Evolutionary conservation across 2,113 vertebrate genomes (phyloP).

Genomic region (Falcunculus frontatus): DNA sequence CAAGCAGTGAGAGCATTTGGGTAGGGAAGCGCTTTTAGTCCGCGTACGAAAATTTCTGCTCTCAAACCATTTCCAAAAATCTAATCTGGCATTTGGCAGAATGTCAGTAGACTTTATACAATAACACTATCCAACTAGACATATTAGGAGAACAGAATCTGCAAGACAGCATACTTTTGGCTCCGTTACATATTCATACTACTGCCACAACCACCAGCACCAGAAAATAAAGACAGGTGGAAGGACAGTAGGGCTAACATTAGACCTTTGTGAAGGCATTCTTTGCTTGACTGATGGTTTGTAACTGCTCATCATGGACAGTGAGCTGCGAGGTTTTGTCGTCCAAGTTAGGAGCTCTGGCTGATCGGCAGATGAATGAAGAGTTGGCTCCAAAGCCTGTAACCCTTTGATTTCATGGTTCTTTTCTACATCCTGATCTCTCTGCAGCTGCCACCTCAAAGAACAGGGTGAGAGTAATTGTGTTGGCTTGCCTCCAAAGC

Average conservation of each 20-base stretch:
- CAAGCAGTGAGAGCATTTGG: background rate
- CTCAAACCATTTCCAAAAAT: background rate
- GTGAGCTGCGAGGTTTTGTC: background rate
- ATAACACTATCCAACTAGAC: conserved; percentile 20
- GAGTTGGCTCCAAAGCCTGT: background rate
- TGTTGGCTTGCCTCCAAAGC: conserved; percentile 45
- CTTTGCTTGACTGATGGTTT: background rate
- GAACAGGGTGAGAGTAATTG: conserved; percentile 43
- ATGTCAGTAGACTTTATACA: conserved; percentile 39
- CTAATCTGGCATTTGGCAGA: conserved; percentile 27
- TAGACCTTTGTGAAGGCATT: background rate
- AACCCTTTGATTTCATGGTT: conserved; percentile 3
- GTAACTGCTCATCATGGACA: background rate
- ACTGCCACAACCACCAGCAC: background rate
- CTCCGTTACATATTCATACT: background rate
- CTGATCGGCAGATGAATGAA: conserved; percentile 6
- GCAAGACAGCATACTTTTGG: conserved; percentile 39
- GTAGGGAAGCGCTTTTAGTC: background rate
- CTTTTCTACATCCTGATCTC: conserved; percentile 34
- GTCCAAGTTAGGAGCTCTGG: background rate
- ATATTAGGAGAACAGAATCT: conserved; percentile 48
- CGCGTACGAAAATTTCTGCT: background rate
- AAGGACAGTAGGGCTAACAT: background rate
- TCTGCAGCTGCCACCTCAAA: conserved; percentile 33
- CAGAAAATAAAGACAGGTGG: conserved; percentile 38